Evolutionary conservation across 2,113 vertebrate genomes (phyloP), one percentile per base, ranked within the genome.

Genomic region (Oophaga pumilio): DNA sequence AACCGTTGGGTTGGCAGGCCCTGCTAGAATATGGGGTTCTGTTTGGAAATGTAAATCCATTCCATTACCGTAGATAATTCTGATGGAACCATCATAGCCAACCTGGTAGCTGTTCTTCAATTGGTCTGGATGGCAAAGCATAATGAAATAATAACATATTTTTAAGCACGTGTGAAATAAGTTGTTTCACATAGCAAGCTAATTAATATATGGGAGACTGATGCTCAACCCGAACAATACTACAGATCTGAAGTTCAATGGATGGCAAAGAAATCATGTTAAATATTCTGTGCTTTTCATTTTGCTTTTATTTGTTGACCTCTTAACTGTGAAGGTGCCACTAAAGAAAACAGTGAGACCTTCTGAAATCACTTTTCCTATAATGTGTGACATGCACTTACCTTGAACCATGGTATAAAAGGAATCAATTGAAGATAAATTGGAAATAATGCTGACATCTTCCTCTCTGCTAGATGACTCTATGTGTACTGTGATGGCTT

Each of bases 391-490:
- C 22, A 66, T 77, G 59, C 33, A 62, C 80, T 91, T 94, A 99
- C 98, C 98, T 97, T 99, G 98, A 90, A 97, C 95, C 94, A 99
- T 95, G 49, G 96, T 98, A 91, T 99, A 98, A 94, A 98, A 97
- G 22, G 97, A 96, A 90, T 97, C 97, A 0, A 97, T 95, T 6
- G 96, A 97, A 7, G 98, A 99, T 90, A 97, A 91, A 66, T 99
- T 99, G 2, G 97, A 97, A 89, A 95, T 97, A 92, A 99, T 98
- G 93, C 96, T 98, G 91, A 97, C 95, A 33, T 97, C 97, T 86
- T 99, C 98, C 14, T 99, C 98, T 59, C 95, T 93, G 93, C 96
- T 95, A 84, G 97, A 99, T 79, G 96, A 97, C 85, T 98, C 96
- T 1, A 98, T 94, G 91, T 97, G 97, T 92, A 99, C 98, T 0